Conservation (phyloP, 1,140 invertebrate genomes). For the Caenorhabditis tropicalis region DNA sequence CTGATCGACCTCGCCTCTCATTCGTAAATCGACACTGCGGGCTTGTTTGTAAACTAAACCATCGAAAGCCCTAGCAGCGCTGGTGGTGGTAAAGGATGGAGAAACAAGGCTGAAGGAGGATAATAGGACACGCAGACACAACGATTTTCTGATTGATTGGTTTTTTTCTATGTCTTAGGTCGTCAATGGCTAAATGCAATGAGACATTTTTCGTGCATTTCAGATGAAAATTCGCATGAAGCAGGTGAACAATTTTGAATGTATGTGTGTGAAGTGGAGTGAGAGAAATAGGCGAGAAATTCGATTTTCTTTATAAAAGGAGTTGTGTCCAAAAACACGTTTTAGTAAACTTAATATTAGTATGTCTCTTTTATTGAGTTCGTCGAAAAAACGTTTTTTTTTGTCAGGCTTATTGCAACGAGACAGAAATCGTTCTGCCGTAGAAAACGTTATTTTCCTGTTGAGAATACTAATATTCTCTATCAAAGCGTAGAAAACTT, state of each 20-base stretch:
- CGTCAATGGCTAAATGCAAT: background rate
- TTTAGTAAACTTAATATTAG: too few species aligned
- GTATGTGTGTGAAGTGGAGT: background rate
- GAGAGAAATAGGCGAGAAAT: background rate
- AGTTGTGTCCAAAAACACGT: too few species aligned
- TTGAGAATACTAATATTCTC: too few species aligned
- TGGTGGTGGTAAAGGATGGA: background rate
- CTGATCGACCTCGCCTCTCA: background rate
- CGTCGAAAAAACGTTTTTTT: background rate
- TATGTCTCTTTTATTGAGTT: too few species aligned
- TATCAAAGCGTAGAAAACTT: too few species aligned
- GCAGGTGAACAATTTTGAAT: background rate
- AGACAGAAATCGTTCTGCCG: too few species aligned
- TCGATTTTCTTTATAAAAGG: too few species aligned
- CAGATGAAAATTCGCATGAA: background rate
- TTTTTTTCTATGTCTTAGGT: background rate
- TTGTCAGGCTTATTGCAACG: too few species aligned
- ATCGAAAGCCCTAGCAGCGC: constrained; percentile 8
- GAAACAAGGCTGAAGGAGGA: background rate
- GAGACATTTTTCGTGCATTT: constrained; percentile 18
- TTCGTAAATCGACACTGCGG: constrained; percentile 37
- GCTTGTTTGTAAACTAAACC: constrained; percentile 41
- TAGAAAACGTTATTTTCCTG: too few species aligned
- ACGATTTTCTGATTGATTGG: constrained; percentile 31
- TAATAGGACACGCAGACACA: background rate